Percentiles rank a stretch among this genome's conserved stretches.
Conservation (phyloP, 2,888 invertebrate genomes). For the Tridacna gigas region DNA sequence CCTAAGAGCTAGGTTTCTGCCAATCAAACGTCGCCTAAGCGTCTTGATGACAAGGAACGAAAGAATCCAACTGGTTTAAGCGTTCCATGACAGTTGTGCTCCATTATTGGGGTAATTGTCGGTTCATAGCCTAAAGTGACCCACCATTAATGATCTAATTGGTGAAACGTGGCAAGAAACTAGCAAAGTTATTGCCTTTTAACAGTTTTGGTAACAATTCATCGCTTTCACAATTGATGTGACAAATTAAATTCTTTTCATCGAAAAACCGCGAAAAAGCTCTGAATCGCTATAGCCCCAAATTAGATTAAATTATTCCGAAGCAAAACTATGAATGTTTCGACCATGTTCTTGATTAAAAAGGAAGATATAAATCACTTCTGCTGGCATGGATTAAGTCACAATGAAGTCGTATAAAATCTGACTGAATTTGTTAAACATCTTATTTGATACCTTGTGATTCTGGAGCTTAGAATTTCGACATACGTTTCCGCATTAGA, state of each 20-base stretch:
- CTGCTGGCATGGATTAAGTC: constrained; percentile 11
- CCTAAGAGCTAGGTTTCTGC: constrained; percentile 34
- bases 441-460: background rate
- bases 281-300: constrained; percentile 29
- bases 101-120: constrained; percentile 54
- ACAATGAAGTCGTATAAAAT: constrained; percentile 16
- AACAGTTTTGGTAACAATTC: constrained; percentile 50
- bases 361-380: constrained; percentile 21
- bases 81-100: constrained; percentile 42
- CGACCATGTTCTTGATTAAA: constrained; percentile 21
- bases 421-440: background rate
- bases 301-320: constrained; percentile 39
- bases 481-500: too few species aligned
- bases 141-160: constrained; percentile 56
- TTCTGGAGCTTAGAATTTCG: background rate
- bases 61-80: constrained; percentile 27
- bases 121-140: constrained; percentile 52
- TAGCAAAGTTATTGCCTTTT: constrained; percentile 55
- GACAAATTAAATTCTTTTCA: constrained; percentile 58
- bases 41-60: constrained; percentile 34
- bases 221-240: constrained; percentile 46
- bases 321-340: constrained; percentile 12
- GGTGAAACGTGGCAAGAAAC: constrained; percentile 52
- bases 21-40: constrained; percentile 51
- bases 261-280: constrained; percentile 37